phyloP scores from a whole-genome alignment of 1,140 invertebrate genomes.

The Listronotus oregonensis region DNA sequence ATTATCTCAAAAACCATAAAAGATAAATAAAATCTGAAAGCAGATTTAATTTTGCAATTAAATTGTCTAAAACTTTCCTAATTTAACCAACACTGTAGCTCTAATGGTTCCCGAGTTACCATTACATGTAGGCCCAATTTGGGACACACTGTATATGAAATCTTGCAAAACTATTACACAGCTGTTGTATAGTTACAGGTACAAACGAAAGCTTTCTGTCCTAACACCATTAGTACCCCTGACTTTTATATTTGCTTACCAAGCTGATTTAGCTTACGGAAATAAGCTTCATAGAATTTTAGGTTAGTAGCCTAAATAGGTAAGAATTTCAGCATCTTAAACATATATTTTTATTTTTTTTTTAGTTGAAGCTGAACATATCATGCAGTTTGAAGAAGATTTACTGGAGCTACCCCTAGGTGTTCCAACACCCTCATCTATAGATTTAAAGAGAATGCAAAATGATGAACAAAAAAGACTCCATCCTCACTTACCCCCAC shows the following conservation, averaged over 20 bases:
- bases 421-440: slow-evolving; percentile 68
- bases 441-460: slow-evolving; percentile 69
- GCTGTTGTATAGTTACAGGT: slow-evolving; percentile 61
- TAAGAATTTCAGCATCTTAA: not conserved
- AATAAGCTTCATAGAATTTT: slow-evolving; percentile 75
- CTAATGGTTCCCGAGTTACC: too few relatives aligned
- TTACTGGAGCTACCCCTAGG: slow-evolving; percentile 71
- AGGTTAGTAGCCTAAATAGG: slow-evolving; percentile 59
- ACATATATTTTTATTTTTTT: slow-evolving; percentile 23
- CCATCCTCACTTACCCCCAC: slow-evolving; percentile 57
- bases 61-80: too few relatives aligned
- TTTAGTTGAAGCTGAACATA: slow-evolving; percentile 78
- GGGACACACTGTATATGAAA: too few relatives aligned
- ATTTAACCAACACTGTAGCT: too few relatives aligned
- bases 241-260: slow-evolving; percentile 73
- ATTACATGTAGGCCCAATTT: too few relatives aligned
- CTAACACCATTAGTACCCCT: slow-evolving; percentile 70
- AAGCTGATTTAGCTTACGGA: slow-evolving; percentile 77
- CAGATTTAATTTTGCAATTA: too few relatives aligned
- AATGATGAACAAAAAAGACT: slow-evolving; percentile 70
- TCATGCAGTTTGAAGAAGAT: slow-evolving; percentile 73
- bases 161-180: not conserved
- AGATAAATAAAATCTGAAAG: too few relatives aligned
- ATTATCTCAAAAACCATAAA: too few relatives aligned
- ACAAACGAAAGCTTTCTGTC: slow-evolving; percentile 63